Base-by-base conservation (phyloP, 2,113 vertebrate species). In the Phycodurus eques region DNA sequence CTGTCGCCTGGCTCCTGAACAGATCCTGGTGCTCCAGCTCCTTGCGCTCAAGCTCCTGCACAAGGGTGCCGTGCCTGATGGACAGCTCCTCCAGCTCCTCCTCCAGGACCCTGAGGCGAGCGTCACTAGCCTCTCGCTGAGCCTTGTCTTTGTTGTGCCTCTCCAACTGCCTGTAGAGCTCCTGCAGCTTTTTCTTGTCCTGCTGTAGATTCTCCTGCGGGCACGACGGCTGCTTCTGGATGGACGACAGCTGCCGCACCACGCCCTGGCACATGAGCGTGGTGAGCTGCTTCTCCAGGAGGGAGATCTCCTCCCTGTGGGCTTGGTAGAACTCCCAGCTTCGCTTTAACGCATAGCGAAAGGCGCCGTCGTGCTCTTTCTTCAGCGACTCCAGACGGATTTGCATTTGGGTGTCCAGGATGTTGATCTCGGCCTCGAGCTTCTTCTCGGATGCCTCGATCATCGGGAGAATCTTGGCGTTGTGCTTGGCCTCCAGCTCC, bases 401-500 rank as follows among this genome's bases (percentile, higher is more conserved):
- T 66, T 66, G 64, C 43, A 47, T 66, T 35, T 27, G 64, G 12
- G 64, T 66, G 64, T 66, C 64, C 64, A 66, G 44, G 27, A 66
- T 19, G 64, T 66, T 47, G 64, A 66, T 49, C 12, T 47, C 44
- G 12, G 44, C 64, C 44, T 66, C 63, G 0, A 66, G 43, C 64
- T 47, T 66, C 15, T 31, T 66, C 44, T 66, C 63, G 4, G 63
- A 66, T 2, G n/a, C 43, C 44, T 66, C 64, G 8, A 66, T 22
- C 64, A 66, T 66, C 2, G 64, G 64, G 22, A 66, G 64, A 2
- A 66, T 66, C 44, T 47, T 47, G 42, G 64, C 64, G 43, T 66
- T 66, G 64, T 66, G 64, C 27, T 66, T 66, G 43, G 64, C 64
- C 7, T 66, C 64, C 64, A 66, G 64, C 64, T 66, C 64, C 64